These are phyloP conservation scores for Pyrocoelia pectoralis DNA, from an alignment of 2,888 invertebrate genomes.

Conservation along the genomic window DNA sequence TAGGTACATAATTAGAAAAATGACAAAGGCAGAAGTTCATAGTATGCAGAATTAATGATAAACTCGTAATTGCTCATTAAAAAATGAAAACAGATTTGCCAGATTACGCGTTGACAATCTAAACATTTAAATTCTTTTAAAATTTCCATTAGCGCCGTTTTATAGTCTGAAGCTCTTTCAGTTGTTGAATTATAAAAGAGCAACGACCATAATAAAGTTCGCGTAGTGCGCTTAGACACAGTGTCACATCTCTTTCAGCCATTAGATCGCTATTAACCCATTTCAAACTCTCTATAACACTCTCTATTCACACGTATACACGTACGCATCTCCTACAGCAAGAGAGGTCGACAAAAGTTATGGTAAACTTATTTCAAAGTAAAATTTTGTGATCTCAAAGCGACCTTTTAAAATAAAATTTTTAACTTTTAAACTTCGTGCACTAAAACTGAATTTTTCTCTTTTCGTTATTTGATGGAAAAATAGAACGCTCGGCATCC, in stretches of 20 bases:
- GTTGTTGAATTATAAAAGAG: slow-evolving; percentile 47
- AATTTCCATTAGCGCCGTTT: slow-evolving; percentile 41
- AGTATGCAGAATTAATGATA: too few species aligned
- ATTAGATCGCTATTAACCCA: slow-evolving; percentile 46
- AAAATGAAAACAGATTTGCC: too few species aligned
- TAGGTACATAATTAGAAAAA: too few species aligned
- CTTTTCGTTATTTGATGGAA: too few species aligned
- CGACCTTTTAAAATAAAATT: slow-evolving; percentile 6
- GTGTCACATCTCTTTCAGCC: slow-evolving; percentile 46
- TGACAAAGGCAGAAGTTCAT: too few species aligned
- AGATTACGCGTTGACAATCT: slow-evolving; percentile 12
- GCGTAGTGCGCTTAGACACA: slow-evolving; percentile 39
- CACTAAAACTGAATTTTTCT: background rate
- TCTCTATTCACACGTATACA: slow-evolving; percentile 37
- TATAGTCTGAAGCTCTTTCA: slow-evolving; percentile 44
- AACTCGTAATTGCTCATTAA: background rate
- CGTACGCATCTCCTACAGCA: slow-evolving; percentile 35
- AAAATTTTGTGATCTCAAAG: background rate
- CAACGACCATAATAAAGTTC: slow-evolving; percentile 44
- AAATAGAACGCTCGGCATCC: too few species aligned
- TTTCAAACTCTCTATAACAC: slow-evolving; percentile 37
- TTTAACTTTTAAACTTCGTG: slow-evolving; percentile 6
- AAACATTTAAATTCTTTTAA: slow-evolving; percentile 41
- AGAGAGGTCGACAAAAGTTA: background rate
- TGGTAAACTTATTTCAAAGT: background rate